Base-by-base conservation (phyloP, 2,797 vertebrate species). In the Acanthurus lineatus region DNA sequence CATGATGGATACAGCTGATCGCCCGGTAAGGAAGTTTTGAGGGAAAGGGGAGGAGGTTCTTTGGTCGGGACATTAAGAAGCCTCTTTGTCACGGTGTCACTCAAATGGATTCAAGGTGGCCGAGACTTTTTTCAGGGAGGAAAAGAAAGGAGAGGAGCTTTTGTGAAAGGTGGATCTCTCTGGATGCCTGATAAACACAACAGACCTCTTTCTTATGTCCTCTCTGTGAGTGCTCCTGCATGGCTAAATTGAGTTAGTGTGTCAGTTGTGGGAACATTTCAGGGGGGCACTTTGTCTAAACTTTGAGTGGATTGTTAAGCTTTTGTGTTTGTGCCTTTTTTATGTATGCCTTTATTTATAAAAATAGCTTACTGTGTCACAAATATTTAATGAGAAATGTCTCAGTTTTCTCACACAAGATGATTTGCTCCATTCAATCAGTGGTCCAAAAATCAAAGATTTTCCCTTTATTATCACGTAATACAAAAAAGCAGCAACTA, bases 1-100 rank as follows among this genome's bases (percentile, higher is more conserved):
- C 86, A 95, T 97, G 97, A 97, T 97, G 96, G 96, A 98, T 96
- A 95, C 96, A 96, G 95, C 95, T 96, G 96, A 94, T 96, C 94
- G 93, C 95, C 95, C 89, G 69, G 83, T 90, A 91, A 98, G 97
- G 97, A 98, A 97, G 96, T 96, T 92, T 86, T 38, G 92, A 83
- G 89, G 89, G 82, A 92, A 91, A 81, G 80, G 82, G 90, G 90
- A 89, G 92, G 93, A 94, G 95, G 94, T 88, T 91, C 91, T 93
- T 94, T 95, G 95, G 93, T 95, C 88, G 75, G 90, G 83, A 95
- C 91, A 72, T 93, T 95, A 96, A 96, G 94, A 94, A 94, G 92
- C 93, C 92, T 95, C 95, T 97, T 98, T 98, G 97, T 99, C 93
- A 81, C 85, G 83, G 91, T 94, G 96, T 96, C 97, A 97, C 93